Conservation (phyloP, 1,140 invertebrate species). For the Ceratosolen fusciceps region DNA sequence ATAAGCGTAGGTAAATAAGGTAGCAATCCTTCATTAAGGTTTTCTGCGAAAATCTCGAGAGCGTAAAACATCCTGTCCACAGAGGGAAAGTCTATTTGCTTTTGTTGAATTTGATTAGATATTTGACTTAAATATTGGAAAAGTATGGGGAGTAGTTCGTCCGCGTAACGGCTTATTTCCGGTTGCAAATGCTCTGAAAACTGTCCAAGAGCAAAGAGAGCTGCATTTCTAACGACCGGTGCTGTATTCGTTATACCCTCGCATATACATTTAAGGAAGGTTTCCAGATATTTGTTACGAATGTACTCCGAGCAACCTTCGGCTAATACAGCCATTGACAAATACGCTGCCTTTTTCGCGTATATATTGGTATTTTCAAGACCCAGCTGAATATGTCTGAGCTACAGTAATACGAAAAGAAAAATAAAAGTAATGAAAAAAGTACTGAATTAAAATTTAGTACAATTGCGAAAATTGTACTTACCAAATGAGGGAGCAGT, state of each 20-base stretch:
- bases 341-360: constrained; percentile 79
- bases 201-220: constrained; percentile 86
- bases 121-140: constrained; percentile 80
- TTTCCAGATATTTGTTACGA: constrained; percentile 79
- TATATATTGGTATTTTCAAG: constrained; percentile 74
- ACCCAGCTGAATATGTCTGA: constrained; percentile 76
- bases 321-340: constrained; percentile 81
- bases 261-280: constrained; percentile 80
- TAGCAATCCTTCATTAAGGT: constrained; percentile 79
- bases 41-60: constrained; percentile 85
- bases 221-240: constrained; percentile 79
- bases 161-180: constrained; percentile 80
- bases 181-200: constrained; percentile 87
- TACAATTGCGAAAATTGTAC: constrained; percentile 13
- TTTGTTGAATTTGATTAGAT: constrained; percentile 71
- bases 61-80: constrained; percentile 85
- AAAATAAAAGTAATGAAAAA: too few species aligned
- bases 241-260: constrained; percentile 78
- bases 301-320: constrained; percentile 88
- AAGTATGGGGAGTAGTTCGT: constrained; percentile 81
- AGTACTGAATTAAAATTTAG: constrained; percentile 21
- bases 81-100: constrained; percentile 75
- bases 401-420: too few species aligned
- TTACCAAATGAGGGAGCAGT: constrained; percentile 79
- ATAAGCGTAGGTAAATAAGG: constrained; percentile 83